phyloP scores from a whole-genome alignment of 2,113 vertebrate genomes.

The Melanotaenia duboulayi region DNA sequence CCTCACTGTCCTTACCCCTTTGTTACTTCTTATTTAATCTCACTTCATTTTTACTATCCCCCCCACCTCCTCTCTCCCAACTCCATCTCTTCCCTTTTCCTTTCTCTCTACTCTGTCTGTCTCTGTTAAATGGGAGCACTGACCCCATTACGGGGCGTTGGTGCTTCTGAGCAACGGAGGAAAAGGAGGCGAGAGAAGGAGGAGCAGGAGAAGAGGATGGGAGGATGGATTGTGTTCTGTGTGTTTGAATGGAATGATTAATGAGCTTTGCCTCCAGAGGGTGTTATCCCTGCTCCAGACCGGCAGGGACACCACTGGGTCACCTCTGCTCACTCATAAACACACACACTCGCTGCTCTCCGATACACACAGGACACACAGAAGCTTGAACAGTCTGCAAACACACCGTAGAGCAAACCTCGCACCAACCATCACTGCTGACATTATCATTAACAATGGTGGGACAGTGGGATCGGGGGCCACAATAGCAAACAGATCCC shows the following conservation, averaged over 20 bases:
- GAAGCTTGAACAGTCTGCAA: conserved; percentile 33
- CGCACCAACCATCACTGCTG: conserved; percentile 49
- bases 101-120: conserved; percentile 61
- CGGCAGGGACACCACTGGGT: conserved; percentile 75
- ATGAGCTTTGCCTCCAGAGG: conserved; percentile 71
- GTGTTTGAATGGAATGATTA: conserved; percentile 81
- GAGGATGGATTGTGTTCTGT: conserved; percentile 68
- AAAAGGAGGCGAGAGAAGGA: conserved; percentile 64
- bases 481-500: conserved; percentile 59
- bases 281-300: conserved; percentile 74
- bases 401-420: conserved; percentile 11
- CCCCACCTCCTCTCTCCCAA: background rate
- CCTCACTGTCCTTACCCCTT: conserved; percentile 54
- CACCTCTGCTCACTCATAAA: conserved; percentile 62
- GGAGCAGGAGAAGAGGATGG: conserved; percentile 71
- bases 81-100: conserved; percentile 1
- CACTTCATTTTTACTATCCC: conserved; percentile 49
- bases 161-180: conserved; percentile 53
- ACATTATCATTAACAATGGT: conserved; percentile 75
- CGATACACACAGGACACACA: conserved; percentile 21
- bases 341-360: conserved; percentile 9
- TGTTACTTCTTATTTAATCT: conserved; percentile 79
- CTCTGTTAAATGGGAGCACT: conserved; percentile 81
- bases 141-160: conserved; percentile 78
- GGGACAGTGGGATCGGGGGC: conserved; percentile 63